phyloP scores from a whole-genome alignment of 2,888 invertebrate genomes.

The Brenthis hecate region DNA sequence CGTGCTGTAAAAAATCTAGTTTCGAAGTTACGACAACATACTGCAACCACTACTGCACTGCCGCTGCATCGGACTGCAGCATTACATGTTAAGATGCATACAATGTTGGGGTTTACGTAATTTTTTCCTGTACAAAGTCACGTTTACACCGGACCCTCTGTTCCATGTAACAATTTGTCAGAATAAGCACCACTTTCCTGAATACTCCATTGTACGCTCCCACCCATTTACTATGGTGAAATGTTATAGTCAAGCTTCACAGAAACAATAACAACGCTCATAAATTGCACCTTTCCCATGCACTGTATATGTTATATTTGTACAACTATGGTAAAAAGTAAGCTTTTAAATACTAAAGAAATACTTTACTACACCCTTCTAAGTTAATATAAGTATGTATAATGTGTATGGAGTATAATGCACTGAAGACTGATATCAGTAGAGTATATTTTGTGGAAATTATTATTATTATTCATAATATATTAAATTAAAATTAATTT shows the following conservation, averaged over 20 bases:
- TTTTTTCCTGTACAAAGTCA: constrained; percentile 12
- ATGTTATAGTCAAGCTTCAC: constrained; percentile 16
- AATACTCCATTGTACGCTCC: constrained; percentile 11
- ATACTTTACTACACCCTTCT: not conserved
- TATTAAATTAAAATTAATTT: too few species aligned
- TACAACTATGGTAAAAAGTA: not conserved
- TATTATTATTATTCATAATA: too few species aligned
- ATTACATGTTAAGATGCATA: not conserved
- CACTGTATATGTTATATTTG: constrained; percentile 13
- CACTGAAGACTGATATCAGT: too few species aligned
- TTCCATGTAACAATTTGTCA: constrained; percentile 26
- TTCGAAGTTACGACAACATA: constrained; percentile 16
- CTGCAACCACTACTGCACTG: constrained; percentile 21
- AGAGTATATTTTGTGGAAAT: too few species aligned
- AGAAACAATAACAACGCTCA: constrained; percentile 24
- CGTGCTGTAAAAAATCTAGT: constrained; percentile 12
- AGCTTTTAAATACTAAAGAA: constrained; percentile 9
- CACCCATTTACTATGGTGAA: constrained; percentile 13
- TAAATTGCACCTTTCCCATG: constrained; percentile 23
- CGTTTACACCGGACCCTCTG: constrained; percentile 8
- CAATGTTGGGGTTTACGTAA: not conserved
- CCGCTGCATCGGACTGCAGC: constrained; percentile 14
- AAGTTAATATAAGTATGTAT: not conserved
- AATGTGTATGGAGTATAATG: not conserved
- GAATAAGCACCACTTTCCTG: constrained; percentile 20